A percentile compares a stretch with the other conserved stretches of the same genome.
Evolutionary conservation across 2,113 vertebrate species (phyloP).

Genomic region (Ctenomys sociabilis): DNA sequence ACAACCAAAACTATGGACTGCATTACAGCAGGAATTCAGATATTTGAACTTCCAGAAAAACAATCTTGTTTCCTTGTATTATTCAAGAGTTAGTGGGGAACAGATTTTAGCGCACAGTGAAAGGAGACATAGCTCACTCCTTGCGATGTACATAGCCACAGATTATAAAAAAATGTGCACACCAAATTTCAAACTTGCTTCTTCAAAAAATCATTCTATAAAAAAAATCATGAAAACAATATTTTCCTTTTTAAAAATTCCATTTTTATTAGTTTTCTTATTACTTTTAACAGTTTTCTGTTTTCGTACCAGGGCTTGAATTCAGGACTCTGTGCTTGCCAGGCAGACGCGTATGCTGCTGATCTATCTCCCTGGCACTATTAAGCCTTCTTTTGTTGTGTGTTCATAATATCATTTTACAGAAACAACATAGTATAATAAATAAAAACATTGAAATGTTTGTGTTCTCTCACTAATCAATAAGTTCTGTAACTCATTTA

Average conservation of each 20-base stretch:
- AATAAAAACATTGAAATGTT: not conserved
- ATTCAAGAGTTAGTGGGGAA: not conserved
- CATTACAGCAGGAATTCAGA: not conserved
- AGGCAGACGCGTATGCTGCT: no score
- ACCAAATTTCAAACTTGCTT: conserved; percentile 6
- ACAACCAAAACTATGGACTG: not conserved
- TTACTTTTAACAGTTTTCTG: no score
- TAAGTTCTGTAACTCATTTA: not conserved
- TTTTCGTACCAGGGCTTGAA: not conserved
- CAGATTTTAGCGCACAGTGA: not conserved
- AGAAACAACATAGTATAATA: not conserved
- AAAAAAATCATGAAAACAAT: not conserved
- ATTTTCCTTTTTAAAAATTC: not conserved
- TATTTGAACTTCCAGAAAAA: not conserved
- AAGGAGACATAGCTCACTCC: not conserved
- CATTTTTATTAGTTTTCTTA: not conserved
- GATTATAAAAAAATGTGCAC: conserved; percentile 42
- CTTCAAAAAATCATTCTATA: not conserved
- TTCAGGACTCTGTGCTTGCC: no score
- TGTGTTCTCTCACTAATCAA: not conserved
- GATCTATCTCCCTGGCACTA: no score
- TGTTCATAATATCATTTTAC: not conserved
- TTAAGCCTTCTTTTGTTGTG: not conserved
- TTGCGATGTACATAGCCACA: not conserved
- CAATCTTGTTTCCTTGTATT: not conserved